A percentile compares a stretch with the other conserved stretches of the same genome.
These are phyloP conservation scores for Tragelaphus strepsiceros DNA, from an alignment of 2,113 vertebrate species.

Conservation along the genomic window DNA sequence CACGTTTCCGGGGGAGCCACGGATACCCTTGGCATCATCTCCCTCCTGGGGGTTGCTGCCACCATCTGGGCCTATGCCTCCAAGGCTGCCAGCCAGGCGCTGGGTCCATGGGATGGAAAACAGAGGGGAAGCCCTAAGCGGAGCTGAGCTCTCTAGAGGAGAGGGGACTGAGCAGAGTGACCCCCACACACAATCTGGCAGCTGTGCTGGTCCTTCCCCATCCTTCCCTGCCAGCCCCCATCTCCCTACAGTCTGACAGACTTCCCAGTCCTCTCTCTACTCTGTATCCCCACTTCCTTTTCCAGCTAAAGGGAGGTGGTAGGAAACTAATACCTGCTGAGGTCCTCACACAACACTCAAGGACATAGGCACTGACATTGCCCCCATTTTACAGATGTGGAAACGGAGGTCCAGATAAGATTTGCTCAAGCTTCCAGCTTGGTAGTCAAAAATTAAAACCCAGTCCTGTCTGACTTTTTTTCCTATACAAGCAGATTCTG, in stretches of 20 bases:
- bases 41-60: neutral
- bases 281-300: neutral
- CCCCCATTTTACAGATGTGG: neutral
- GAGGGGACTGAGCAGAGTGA: neutral
- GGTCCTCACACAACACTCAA: neutral
- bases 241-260: neutral
- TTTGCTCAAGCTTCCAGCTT: neutral
- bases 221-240: neutral
- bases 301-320: neutral
- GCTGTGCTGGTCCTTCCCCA: neutral
- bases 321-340: neutral
- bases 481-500: neutral
- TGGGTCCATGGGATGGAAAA: neutral
- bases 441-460: neutral
- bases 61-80: constrained; percentile 7
- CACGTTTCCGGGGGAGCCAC: neutral
- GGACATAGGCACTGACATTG: neutral
- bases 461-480: neutral
- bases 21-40: neutral
- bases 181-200: neutral
- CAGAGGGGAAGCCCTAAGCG: neutral
- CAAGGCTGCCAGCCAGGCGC: constrained; percentile 41
- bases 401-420: neutral
- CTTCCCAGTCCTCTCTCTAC: neutral
- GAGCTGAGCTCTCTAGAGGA: neutral